These are phyloP conservation scores for Otocyon megalotis DNA, from an alignment of 2,113 vertebrate species.

Conservation along the genomic window DNA sequence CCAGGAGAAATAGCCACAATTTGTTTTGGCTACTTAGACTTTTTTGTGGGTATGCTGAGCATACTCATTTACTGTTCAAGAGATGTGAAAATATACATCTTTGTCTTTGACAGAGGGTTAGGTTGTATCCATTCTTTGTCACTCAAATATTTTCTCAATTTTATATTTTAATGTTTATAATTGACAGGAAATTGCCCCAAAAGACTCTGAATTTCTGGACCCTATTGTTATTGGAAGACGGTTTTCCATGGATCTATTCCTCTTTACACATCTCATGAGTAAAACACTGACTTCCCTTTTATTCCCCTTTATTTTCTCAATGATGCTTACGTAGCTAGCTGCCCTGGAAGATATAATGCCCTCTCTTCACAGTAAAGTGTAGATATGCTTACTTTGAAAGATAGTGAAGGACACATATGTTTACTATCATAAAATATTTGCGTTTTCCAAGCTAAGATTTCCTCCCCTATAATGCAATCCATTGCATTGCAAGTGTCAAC, in stretches of 20 bases:
- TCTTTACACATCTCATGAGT: not conserved
- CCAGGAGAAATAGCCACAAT: not conserved
- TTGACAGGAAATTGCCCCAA: not conserved
- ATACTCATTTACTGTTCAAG: not conserved
- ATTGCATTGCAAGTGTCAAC: not conserved
- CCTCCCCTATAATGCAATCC: not conserved
- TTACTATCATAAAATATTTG: not conserved
- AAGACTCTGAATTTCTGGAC: not conserved
- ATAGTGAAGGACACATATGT: not conserved
- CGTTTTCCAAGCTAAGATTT: not conserved
- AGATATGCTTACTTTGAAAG: not conserved
- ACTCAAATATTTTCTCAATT: not conserved
- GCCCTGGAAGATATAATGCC: not conserved
- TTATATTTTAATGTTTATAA: not conserved
- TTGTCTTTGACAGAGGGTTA: not conserved
- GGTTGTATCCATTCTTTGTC: not conserved
- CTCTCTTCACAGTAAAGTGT: not conserved
- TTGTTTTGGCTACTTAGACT: not conserved
- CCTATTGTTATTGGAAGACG: no score
- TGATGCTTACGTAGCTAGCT: not conserved
- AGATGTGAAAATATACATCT: not conserved
- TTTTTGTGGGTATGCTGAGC: not conserved
- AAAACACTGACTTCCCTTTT: not conserved
- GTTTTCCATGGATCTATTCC: not conserved
- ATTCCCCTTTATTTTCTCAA: not conserved